Base-by-base conservation (phyloP, 2,113 vertebrate genomes). In the Silurus meridionalis region DNA sequence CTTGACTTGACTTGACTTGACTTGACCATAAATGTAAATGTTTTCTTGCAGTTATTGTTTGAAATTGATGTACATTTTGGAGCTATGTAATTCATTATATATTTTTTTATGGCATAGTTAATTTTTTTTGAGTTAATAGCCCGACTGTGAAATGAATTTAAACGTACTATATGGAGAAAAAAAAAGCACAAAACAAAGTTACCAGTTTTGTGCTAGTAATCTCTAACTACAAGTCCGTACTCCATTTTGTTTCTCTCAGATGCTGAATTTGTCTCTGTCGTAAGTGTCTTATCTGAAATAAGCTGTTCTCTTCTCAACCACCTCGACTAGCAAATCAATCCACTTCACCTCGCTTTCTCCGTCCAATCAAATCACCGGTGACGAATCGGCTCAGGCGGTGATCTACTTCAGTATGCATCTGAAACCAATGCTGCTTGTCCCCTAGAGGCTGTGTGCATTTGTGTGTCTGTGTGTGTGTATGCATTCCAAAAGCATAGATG, bases 311-410 rank as follows among this genome's bases (percentile, higher is more conserved):
- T 79, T 23, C 55, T 28, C 13, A 14, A 17, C 67, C 50, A 75
- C 83, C 57, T 58, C 46, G 25, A 63, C 53, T 46, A 69, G n/a
- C 58, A 75, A 75, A 80, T 87, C 71, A 89, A 58, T 85, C 72
- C 82, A 61, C 80, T 48, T 85, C 37, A 79, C 23, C 11, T 72
- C 5, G 14, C 67, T 60, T 55, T 67, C 69, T 14, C 69, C 64
- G 28, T 83, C 86, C 72, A 87, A 85, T 87, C 82, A 82, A 89
- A 85, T 87, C 78, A 82, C 75, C 48, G 58, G 37, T 57, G 83
- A 87, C 50, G 21, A 64, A 64, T 53, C 3, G 19, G 19, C 14
- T 25, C 48, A 78, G 79, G 52, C 81, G 52, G n/a, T 5, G 15
- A 55, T 72, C 82, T 72, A 57, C 66, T 72, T 83, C 25, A 83